A percentile compares a stretch with the other conserved stretches of the same genome.
Conservation (phyloP, 2,888 invertebrate species). For the Hydropsyche betteni region DNA sequence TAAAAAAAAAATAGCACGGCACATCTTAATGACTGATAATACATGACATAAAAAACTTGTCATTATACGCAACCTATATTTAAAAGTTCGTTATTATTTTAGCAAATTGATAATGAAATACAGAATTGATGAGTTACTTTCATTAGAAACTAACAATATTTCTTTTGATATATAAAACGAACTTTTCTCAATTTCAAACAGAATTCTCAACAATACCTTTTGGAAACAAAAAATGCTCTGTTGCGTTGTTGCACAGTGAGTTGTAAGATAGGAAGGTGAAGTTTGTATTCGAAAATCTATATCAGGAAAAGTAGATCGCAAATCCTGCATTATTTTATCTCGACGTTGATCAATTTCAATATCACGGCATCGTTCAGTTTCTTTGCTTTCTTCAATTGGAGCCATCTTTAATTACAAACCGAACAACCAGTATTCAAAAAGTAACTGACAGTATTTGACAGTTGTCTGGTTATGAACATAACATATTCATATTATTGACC, state of each 20-base stretch:
- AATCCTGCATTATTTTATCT: conserved; percentile 53
- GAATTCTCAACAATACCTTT: conserved; percentile 48
- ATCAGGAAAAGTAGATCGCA: conserved; percentile 58
- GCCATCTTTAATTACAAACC: no score
- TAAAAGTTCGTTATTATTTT: no score
- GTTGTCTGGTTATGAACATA: no score
- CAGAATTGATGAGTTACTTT: no score
- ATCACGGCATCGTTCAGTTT: neutral
- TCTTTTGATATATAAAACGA: no score
- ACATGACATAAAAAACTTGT: conserved; percentile 43
- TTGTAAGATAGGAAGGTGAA: conserved; percentile 61
- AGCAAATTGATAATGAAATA: no score
- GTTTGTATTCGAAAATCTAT: conserved; percentile 58
- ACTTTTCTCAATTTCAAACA: neutral
- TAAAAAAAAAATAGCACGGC: neutral
- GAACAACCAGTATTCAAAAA: no score
- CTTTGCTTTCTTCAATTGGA: no score
- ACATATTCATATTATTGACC: no score
- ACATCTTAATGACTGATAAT: conserved; percentile 48
- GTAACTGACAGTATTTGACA: no score
- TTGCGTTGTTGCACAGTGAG: conserved; percentile 58
- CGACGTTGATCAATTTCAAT: neutral
- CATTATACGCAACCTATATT: no score
- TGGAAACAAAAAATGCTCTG: conserved; percentile 55
- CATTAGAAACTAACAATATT: no score